Evolutionary conservation across 2,113 vertebrate species (phyloP).

Genomic region (Platichthys flesus): DNA sequence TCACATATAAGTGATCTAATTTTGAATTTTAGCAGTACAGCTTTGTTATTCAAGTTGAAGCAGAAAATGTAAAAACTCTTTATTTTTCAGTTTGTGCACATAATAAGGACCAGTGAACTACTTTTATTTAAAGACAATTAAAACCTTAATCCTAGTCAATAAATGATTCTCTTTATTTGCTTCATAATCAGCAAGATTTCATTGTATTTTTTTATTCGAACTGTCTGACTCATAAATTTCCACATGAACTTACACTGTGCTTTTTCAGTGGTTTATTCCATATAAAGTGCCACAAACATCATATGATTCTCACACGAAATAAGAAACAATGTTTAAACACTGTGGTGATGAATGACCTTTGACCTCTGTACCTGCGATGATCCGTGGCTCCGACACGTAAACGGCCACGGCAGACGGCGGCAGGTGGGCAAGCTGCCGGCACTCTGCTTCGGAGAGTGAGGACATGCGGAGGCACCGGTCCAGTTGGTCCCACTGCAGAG

Average conservation of each 20-base stretch:
- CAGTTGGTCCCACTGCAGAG: slow-evolving; percentile 80
- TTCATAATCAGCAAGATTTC: neutral
- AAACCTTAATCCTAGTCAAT: neutral
- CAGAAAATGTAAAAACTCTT: too few species aligned
- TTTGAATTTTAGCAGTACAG: too few species aligned
- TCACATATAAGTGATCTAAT: too few species aligned
- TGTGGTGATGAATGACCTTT: neutral
- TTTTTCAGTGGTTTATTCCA: too few species aligned
- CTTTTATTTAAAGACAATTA: neutral
- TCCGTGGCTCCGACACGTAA: slow-evolving; percentile 72
- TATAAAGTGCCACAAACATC: neutral
- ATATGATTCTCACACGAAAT: neutral
- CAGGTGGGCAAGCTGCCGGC: slow-evolving; percentile 73
- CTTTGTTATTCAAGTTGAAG: too few species aligned
- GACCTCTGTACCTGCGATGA: slow-evolving; percentile 49
- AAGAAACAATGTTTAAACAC: too few species aligned
- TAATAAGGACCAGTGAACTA: too few species aligned
- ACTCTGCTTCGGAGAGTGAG: slow-evolving; percentile 77
- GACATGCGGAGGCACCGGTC: slow-evolving; percentile 77
- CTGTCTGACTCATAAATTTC: neutral
- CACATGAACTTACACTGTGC: too few species aligned
- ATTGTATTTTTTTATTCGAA: neutral
- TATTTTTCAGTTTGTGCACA: neutral
- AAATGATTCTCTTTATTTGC: neutral
- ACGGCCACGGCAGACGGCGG: slow-evolving; percentile 77